phyloP scores from a whole-genome alignment of 2,888 invertebrate genomes.

The Penaeus monodon region DNA sequence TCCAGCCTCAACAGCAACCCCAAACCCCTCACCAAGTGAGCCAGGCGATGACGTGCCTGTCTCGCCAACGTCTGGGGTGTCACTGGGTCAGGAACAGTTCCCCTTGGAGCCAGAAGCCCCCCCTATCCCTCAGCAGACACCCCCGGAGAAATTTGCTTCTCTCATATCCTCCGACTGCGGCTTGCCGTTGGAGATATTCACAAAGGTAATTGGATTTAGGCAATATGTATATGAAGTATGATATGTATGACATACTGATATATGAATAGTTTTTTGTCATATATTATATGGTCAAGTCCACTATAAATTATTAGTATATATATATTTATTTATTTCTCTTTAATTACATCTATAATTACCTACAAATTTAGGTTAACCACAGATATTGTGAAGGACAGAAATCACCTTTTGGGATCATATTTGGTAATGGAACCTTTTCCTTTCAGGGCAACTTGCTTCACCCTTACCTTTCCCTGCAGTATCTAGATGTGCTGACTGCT shows the following conservation, averaged over 20 bases:
- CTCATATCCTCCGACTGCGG: slow-evolving; percentile 77
- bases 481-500: slow-evolving; percentile 90
- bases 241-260: background rate
- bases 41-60: slow-evolving; percentile 60
- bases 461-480: slow-evolving; percentile 95
- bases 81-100: slow-evolving; percentile 31
- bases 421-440: background rate
- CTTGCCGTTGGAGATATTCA: slow-evolving; percentile 88
- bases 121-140: slow-evolving; percentile 29
- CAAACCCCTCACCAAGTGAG: slow-evolving; percentile 62
- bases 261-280: background rate
- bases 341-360: background rate
- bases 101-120: slow-evolving; percentile 6
- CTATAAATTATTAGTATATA: slow-evolving; percentile 48
- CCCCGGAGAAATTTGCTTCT: slow-evolving; percentile 59
- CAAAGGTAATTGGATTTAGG: slow-evolving; percentile 75
- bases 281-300: background rate
- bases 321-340: background rate
- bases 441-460: slow-evolving; percentile 86
- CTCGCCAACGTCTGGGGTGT: slow-evolving; percentile 56
- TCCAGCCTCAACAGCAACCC: slow-evolving; percentile 62
- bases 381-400: background rate
- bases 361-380: background rate
- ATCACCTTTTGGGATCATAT: too few relatives aligned
- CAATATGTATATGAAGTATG: too few relatives aligned